These are phyloP conservation scores for Hippolais icterina DNA, from an alignment of 2,113 vertebrate species.

Conservation along the genomic window DNA sequence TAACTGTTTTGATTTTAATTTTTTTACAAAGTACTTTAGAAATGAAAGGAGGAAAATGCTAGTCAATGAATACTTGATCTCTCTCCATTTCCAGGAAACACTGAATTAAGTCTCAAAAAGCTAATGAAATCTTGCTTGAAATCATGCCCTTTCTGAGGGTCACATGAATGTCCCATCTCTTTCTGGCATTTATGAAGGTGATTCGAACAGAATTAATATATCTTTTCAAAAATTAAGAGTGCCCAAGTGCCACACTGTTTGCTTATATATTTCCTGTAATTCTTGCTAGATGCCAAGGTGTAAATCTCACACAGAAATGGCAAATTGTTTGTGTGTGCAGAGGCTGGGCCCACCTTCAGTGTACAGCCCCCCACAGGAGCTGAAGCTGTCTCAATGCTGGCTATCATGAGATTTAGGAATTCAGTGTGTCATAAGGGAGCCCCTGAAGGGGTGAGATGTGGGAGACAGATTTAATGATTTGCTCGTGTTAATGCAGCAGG, in stretches of 20 bases:
- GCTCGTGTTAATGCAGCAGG: not conserved
- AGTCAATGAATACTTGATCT: not conserved
- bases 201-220: not conserved
- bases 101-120: not conserved
- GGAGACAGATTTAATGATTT: not conserved
- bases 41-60: not conserved
- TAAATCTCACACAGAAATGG: not conserved
- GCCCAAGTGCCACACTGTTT: not conserved
- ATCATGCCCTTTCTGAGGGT: not conserved
- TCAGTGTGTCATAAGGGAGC: not conserved
- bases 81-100: not conserved
- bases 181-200: not conserved
- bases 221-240: not conserved
- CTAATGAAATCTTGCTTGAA: not conserved
- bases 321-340: not conserved
- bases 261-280: not conserved
- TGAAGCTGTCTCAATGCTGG: not conserved
- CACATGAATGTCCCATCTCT: not conserved
- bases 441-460: not conserved
- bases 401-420: not conserved
- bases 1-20: not conserved
- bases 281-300: not conserved
- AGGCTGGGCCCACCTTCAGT: not conserved
- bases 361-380: not conserved
- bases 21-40: not conserved